Evolutionary conservation across 2,888 invertebrate species (phyloP).

Genomic region (Erynnis tages): DNA sequence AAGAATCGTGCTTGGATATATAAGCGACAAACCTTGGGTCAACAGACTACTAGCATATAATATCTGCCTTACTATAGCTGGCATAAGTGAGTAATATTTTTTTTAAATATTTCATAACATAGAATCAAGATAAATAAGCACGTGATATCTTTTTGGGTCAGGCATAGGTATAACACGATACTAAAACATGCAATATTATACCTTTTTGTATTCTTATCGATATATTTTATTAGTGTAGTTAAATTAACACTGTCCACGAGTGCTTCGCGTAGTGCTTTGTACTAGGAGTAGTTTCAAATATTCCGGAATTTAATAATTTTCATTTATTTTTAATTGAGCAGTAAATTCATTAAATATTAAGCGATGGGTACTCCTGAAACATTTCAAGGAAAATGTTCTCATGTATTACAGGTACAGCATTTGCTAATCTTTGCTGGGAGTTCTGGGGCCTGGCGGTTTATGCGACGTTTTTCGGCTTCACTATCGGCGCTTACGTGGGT

Average conservation of each 20-base stretch:
- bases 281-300: too few relatives aligned
- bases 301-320: too few relatives aligned
- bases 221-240: too few relatives aligned
- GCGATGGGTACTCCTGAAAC: neutral
- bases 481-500: conserved; percentile 98
- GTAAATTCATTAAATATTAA: neutral
- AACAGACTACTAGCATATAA: conserved; percentile 96
- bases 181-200: too few relatives aligned
- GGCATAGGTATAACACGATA: too few relatives aligned
- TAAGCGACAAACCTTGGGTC: conserved; percentile 94
- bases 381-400: neutral
- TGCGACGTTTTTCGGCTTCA: conserved; percentile 91
- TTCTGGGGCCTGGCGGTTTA: conserved; percentile 89
- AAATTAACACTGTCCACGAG: too few relatives aligned
- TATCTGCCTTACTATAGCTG: conserved; percentile 92
- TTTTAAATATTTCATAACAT: neutral
- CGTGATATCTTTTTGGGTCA: too few relatives aligned
- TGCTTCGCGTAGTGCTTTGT: too few relatives aligned
- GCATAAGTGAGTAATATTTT: conserved; percentile 85
- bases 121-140: too few relatives aligned
- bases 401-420: conserved; percentile 85
- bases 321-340: too few relatives aligned
- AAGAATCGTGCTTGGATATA: conserved; percentile 92
- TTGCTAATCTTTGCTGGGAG: conserved; percentile 88
- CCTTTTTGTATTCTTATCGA: too few relatives aligned